Conservation (phyloP, 2,797 vertebrate genomes). For the Tenualosa thibaudeaui region DNA sequence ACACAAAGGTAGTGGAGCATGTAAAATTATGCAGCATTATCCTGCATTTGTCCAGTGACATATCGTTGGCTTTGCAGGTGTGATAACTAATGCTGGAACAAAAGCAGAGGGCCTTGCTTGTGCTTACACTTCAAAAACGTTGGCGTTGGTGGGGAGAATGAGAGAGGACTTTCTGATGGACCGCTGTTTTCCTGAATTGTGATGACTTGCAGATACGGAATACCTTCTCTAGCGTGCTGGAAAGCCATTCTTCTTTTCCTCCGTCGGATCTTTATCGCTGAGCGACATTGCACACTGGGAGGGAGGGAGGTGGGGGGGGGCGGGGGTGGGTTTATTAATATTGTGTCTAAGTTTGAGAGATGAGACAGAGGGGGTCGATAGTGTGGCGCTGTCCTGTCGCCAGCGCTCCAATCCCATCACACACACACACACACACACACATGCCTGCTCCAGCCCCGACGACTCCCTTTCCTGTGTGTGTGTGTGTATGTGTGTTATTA, state of each 20-base stretch:
- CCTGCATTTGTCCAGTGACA: slow-evolving; percentile 1
- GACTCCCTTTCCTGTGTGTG: slow-evolving; percentile 19
- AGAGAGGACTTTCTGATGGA: slow-evolving; percentile 38
- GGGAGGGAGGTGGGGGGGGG: slow-evolving; percentile 43
- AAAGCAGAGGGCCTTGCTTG: slow-evolving; percentile 13
- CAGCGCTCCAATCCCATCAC: slow-evolving; percentile 31
- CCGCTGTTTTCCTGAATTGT: slow-evolving; percentile 39
- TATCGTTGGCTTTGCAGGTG: not conserved
- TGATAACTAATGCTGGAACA: slow-evolving; percentile 21
- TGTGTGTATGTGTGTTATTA: slow-evolving; percentile 51
- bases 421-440: not conserved
- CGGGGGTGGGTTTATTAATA: slow-evolving; percentile 57
- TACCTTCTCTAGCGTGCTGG: slow-evolving; percentile 45
- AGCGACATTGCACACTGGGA: slow-evolving; percentile 27
- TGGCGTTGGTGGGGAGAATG: not conserved
- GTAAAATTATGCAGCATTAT: slow-evolving; percentile 20
- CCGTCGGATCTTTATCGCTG: slow-evolving; percentile 50
- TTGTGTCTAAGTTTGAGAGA: slow-evolving; percentile 52
- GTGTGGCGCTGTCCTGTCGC: slow-evolving; percentile 56
- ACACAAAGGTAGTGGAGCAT: not conserved
- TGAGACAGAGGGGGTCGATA: slow-evolving; percentile 60
- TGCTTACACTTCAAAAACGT: slow-evolving; percentile 48
- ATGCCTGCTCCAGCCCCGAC: not conserved
- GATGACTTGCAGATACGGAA: slow-evolving; percentile 53
- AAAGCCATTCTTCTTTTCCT: slow-evolving; percentile 49